Evolutionary conservation across 1,140 invertebrate species (phyloP), one percentile per base, ranked within the genome.

Genomic region (Platorchestia sp.): DNA sequence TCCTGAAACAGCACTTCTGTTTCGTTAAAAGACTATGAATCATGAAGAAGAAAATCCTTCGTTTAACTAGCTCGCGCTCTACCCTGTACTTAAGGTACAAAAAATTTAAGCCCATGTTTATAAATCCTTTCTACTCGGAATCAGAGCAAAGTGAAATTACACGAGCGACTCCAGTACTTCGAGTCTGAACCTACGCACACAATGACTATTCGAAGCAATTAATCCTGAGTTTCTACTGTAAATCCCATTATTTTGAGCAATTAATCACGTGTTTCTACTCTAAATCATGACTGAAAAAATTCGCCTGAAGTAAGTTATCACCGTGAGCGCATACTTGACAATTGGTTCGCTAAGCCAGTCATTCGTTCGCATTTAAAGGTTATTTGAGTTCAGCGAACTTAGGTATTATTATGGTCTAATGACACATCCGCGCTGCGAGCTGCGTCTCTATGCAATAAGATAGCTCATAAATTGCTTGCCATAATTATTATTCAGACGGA

Each of bases 331-430:
- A 75, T 75, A 36, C 27, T 14, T 75, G 14, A 36, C 59, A 14
- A 75, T 75, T 75, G 1, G 1, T 75, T 75, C 59, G 27, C 27
- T 22, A 51, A 51, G 47, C 47, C 47, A 6, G 47, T 10, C 10
- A 75, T 75, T 75, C 59, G 59, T 75, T 75, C 14, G 14, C 41
- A 89, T 89, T 89, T 27, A 43, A 5, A 0, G 43, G 41, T 43
- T 89, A 89, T 42, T 89, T 41, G 87, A 41, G 87, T 89, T 89
- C 87, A 89, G 41, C 42, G 87, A 89, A 89, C 87, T 89, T 41
- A 42, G 87, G 10, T 41, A 75, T 89, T 89, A 41, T 36, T 42
- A 27, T 41, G 0, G 43, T 44, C n/a, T 89, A 89, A 89, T 89
- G 43, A 42, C 43, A 27, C 41, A 89, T 89, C 43, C 87, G 41